Percentiles rank a stretch among this genome's conserved stretches.
Conservation (phyloP, 2,888 invertebrate genomes). For the Agelastica alni region DNA sequence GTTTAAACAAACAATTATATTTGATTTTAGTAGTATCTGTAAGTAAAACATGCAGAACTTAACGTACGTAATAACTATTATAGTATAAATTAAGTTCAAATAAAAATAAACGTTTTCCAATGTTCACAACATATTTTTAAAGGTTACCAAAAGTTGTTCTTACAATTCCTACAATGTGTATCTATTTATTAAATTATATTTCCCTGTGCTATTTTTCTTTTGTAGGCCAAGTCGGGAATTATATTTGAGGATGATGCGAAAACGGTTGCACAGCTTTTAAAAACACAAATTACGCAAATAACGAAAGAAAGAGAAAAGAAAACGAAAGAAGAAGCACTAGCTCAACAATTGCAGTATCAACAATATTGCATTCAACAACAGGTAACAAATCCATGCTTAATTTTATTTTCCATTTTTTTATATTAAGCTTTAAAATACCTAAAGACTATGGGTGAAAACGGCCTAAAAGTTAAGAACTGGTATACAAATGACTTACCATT, state of each 20-base stretch:
- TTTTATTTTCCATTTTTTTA: not conserved
- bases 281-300: constrained; percentile 81
- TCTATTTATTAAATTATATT: not conserved
- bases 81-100: too few species aligned
- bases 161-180: too few species aligned
- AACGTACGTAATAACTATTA: not conserved
- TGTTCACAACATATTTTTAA: too few species aligned
- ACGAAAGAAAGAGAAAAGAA: constrained; percentile 65
- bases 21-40: constrained; percentile 31
- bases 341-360: constrained; percentile 63
- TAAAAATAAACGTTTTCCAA: too few species aligned
- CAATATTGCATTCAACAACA: constrained; percentile 61
- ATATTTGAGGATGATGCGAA: constrained; percentile 94
- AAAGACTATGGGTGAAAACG: too few species aligned
- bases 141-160: too few species aligned
- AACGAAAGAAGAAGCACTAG: constrained; percentile 55
- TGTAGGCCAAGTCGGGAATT: constrained; percentile 82
- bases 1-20: constrained; percentile 30
- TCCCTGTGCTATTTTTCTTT: not conserved
- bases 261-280: constrained; percentile 87
- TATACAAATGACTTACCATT: too few species aligned
- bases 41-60: constrained; percentile 17
- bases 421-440: too few species aligned
- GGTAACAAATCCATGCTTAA: not conserved
- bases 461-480: too few species aligned